phyloP scores from a whole-genome alignment of 2,113 vertebrate genomes.

The Paramormyrops kingsleyae region DNA sequence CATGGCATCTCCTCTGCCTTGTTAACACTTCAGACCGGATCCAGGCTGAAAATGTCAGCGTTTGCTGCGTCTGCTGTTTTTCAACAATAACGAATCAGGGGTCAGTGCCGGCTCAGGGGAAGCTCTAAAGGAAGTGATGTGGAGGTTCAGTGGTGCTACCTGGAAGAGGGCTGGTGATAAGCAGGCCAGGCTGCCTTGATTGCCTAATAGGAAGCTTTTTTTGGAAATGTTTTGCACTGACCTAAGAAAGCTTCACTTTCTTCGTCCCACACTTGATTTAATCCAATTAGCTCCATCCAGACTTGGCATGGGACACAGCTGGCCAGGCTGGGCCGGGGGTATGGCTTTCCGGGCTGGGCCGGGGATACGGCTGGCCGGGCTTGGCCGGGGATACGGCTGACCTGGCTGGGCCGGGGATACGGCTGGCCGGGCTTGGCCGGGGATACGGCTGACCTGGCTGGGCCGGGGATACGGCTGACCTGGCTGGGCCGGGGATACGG shows the following conservation, averaged over 20 bases:
- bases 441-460: neutral
- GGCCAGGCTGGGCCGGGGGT: no score
- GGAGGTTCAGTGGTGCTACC: neutral
- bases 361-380: no score
- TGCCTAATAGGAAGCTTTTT: slow-evolving; percentile 25
- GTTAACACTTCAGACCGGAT: neutral
- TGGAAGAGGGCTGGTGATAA: neutral
- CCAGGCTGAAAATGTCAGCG: neutral
- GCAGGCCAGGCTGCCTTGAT: slow-evolving; percentile 50
- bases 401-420: no score
- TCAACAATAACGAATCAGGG: neutral
- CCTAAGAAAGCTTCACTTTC: neutral
- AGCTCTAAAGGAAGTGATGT: neutral
- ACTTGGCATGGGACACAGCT: neutral
- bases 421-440: no score
- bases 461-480: no score
- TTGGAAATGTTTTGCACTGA: neutral
- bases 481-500: neutral
- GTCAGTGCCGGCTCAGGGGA: neutral
- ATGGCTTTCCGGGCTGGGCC: no score
- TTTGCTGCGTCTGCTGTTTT: neutral
- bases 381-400: no score
- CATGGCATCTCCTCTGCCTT: neutral
- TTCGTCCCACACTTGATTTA: neutral
- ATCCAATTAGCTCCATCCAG: neutral